A percentile compares a stretch with the other conserved stretches of the same genome.
phyloP scores from a whole-genome alignment of 2,888 invertebrate species.

The Bimastos eiseni region DNA sequence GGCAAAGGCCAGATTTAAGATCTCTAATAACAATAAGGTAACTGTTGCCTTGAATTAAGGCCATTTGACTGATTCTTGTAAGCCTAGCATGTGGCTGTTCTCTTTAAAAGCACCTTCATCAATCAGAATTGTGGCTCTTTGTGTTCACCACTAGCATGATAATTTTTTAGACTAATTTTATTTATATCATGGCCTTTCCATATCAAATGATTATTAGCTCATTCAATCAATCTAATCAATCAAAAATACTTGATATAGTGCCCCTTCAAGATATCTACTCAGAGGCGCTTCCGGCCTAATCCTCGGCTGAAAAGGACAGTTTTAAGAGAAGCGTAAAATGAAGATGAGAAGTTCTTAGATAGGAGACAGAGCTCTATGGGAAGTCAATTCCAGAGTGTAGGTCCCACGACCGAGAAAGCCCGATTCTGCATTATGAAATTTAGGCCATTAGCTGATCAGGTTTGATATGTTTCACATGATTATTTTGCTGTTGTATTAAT shows the following conservation, averaged over 20 bases:
- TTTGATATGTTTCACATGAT: background rate
- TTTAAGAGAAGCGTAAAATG: too few relatives aligned
- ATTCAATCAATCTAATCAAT: too few relatives aligned
- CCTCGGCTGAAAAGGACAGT: too few relatives aligned
- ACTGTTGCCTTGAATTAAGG: background rate
- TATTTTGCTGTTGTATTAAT: background rate
- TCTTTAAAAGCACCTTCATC: background rate
- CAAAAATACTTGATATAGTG: too few relatives aligned
- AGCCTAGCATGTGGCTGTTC: background rate
- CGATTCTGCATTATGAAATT: too few relatives aligned
- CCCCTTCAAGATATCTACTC: too few relatives aligned
- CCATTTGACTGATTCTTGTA: background rate
- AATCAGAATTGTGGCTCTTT: background rate
- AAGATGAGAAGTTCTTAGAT: too few relatives aligned
- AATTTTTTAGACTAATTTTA: background rate
- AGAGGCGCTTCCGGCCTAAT: too few relatives aligned
- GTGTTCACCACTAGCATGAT: background rate
- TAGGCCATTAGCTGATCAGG: background rate
- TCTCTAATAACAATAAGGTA: constrained; percentile 59
- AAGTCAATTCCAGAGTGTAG: too few relatives aligned
- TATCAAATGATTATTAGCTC: background rate
- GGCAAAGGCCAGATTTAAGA: constrained; percentile 61
- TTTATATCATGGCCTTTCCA: background rate
- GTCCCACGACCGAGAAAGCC: too few relatives aligned
- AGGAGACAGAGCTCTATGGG: too few relatives aligned